phyloP scores from a whole-genome alignment of 2,797 vertebrate genomes.

The Anabas testudineus region DNA sequence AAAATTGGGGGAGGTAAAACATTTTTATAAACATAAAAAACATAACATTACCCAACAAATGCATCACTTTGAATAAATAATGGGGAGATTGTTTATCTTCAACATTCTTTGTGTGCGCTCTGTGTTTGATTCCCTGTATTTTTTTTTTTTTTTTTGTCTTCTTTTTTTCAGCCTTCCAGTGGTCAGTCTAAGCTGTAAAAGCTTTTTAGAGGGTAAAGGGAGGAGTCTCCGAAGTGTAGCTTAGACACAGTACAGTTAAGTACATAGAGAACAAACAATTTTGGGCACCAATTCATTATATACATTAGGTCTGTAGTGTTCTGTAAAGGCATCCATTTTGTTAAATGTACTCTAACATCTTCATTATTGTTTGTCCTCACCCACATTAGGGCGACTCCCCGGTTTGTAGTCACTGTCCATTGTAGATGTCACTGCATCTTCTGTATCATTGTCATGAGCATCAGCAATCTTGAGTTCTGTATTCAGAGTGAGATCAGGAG shows the following conservation, averaged over 20 bases:
- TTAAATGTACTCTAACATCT: conserved; percentile 82
- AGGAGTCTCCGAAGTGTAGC: conserved; percentile 86
- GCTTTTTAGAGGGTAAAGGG: conserved; percentile 82
- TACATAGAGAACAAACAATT: conserved; percentile 91
- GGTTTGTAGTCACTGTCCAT: conserved; percentile 80
- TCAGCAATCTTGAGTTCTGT: conserved; percentile 79
- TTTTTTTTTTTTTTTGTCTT: conserved; percentile 33
- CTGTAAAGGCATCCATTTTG: conserved; percentile 95
- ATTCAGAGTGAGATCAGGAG: conserved; percentile 61
- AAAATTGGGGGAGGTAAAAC: conserved; percentile 80
- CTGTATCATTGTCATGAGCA: conserved; percentile 89
- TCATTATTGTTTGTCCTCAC: conserved; percentile 74
- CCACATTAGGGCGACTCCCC: conserved; percentile 70
- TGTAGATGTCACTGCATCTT: conserved; percentile 85
- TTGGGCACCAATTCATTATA: conserved; percentile 93
- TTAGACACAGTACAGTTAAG: conserved; percentile 89
- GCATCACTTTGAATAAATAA: conserved; percentile 88
- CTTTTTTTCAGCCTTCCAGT: conserved; percentile 46
- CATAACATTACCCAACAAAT: conserved; percentile 88
- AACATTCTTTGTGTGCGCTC: conserved; percentile 85
- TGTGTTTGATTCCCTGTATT: conserved; percentile 56
- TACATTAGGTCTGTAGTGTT: conserved; percentile 90
- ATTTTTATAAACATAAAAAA: conserved; percentile 88
- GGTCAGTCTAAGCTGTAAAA: conserved; percentile 80
- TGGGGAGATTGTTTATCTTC: conserved; percentile 74